A percentile compares a stretch with the other conserved stretches of the same genome.
Conservation (phyloP, 1,140 invertebrate genomes). For the Brachionus plicatilis region DNA sequence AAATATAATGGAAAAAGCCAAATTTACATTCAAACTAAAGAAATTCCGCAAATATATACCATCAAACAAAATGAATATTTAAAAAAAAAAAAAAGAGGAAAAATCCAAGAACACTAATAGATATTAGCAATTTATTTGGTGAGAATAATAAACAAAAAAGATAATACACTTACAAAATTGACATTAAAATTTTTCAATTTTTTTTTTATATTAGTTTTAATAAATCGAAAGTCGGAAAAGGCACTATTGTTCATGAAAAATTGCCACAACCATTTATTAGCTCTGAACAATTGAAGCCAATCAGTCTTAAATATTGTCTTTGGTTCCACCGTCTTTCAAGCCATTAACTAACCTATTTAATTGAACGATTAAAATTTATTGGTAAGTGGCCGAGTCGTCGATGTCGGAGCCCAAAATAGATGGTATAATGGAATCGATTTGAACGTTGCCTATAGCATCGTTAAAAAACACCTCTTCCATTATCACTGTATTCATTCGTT, state of each 20-base stretch:
- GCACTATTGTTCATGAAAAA: not conserved
- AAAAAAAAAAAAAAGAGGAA: not conserved
- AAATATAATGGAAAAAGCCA: not conserved
- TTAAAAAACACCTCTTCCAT: constrained; percentile 40
- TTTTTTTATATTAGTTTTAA: not conserved
- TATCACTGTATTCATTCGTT: constrained; percentile 14
- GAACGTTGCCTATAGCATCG: constrained; percentile 32
- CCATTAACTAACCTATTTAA: not conserved
- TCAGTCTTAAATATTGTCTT: not conserved
- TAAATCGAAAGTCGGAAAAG: not conserved
- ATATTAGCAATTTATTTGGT: not conserved
- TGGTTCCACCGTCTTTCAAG: not conserved
- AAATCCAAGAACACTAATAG: constrained; percentile 12
- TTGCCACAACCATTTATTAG: not conserved
- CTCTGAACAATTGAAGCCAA: not conserved
- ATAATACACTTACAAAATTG: constrained; percentile 4
- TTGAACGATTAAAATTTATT: not conserved
- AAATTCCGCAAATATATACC: not conserved
- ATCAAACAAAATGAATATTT: not conserved
- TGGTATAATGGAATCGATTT: constrained; percentile 39
- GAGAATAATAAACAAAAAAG: not conserved
- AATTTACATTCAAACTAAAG: not conserved
- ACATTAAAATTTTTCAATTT: not conserved
- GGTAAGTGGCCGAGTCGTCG: not conserved
- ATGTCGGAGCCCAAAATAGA: constrained; percentile 33